Evolutionary conservation across 2,888 invertebrate genomes (phyloP).

Genomic region (Limenitis camilla): DNA sequence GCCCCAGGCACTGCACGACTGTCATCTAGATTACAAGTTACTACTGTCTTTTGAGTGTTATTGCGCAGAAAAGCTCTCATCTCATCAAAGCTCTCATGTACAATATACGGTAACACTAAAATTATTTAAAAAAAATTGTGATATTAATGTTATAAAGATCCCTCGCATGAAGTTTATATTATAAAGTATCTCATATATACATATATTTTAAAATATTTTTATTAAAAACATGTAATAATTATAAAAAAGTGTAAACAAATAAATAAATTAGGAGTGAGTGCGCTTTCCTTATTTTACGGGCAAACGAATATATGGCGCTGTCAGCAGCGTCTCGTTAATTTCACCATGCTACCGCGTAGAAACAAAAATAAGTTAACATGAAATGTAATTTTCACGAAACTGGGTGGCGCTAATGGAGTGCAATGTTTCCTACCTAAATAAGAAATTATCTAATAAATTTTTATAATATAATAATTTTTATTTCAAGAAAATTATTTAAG

Average conservation of each 20-base stretch:
- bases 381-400: constrained; percentile 28
- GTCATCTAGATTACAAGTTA: too few relatives aligned
- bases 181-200: too few relatives aligned
- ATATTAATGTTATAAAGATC: too few relatives aligned
- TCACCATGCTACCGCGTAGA: constrained; percentile 21
- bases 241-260: background rate
- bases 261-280: constrained; percentile 5
- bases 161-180: too few relatives aligned
- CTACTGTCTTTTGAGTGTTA: too few relatives aligned
- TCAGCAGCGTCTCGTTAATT: constrained; percentile 27
- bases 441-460: background rate
- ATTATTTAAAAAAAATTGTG: too few relatives aligned
- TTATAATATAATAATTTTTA: background rate
- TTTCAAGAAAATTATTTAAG: background rate
- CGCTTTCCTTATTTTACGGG: constrained; percentile 19
- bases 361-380: constrained; percentile 27
- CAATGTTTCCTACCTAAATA: constrained; percentile 11
- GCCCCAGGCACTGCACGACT: too few relatives aligned
- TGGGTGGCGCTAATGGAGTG: constrained; percentile 23
- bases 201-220: too few relatives aligned
- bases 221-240: background rate
- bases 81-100: too few relatives aligned
- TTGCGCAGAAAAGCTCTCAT: too few relatives aligned
- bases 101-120: too few relatives aligned
- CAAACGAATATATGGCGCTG: constrained; percentile 27